phyloP scores from a whole-genome alignment of 2,888 invertebrate species.

The Zygaena filipendulae region DNA sequence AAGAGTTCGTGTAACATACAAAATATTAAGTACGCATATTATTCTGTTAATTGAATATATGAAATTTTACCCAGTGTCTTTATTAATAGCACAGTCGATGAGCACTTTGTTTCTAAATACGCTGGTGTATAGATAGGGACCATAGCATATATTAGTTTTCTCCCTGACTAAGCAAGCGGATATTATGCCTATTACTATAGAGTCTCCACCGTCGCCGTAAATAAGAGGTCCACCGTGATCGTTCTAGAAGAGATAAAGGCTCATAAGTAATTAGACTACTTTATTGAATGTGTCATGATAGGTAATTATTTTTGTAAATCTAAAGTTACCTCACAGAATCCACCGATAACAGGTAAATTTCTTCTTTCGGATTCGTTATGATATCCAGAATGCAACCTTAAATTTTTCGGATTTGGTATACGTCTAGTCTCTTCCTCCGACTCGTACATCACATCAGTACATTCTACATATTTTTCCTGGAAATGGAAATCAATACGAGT shows the following conservation, averaged over 20 bases:
- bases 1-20: too few relatives aligned
- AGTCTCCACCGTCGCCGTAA: slow-evolving; percentile 22
- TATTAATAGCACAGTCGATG: slow-evolving; percentile 40
- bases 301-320: too few relatives aligned
- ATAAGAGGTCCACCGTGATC: slow-evolving; percentile 44
- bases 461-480: slow-evolving; percentile 45
- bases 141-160: slow-evolving; percentile 36
- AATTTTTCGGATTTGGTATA: slow-evolving; percentile 18
- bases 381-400: slow-evolving; percentile 32
- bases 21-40: too few relatives aligned
- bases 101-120: slow-evolving; percentile 34
- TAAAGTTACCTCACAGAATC: slow-evolving; percentile 45
- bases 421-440: slow-evolving; percentile 20
- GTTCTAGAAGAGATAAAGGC: slow-evolving; percentile 24
- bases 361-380: slow-evolving; percentile 25
- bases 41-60: too few relatives aligned
- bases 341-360: slow-evolving; percentile 24
- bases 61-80: slow-evolving; percentile 31
- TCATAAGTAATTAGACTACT: too few relatives aligned
- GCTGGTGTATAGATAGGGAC: slow-evolving; percentile 44
- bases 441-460: slow-evolving; percentile 33
- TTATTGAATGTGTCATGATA: too few relatives aligned
- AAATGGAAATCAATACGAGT: too few relatives aligned
- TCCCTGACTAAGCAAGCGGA: slow-evolving; percentile 43
- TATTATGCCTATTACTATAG: slow-evolving; percentile 38